A percentile compares a stretch with the other conserved stretches of the same genome.
Evolutionary conservation across 2,888 invertebrate species (phyloP).

Genomic region (Megastigmus dorsalis): DNA sequence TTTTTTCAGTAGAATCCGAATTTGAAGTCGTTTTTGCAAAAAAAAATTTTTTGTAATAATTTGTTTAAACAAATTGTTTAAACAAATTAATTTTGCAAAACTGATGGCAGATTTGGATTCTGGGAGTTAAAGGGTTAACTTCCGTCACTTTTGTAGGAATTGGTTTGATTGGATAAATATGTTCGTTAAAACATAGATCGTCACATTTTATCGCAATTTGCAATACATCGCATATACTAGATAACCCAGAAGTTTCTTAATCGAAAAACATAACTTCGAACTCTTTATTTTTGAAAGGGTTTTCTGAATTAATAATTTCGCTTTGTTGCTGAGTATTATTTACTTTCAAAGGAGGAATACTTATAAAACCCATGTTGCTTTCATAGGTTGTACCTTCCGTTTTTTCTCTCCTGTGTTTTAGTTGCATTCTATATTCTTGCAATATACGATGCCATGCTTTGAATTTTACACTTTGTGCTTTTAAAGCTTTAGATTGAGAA

Average conservation of each 20-base stretch:
- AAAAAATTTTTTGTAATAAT: no score
- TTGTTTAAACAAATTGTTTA: no score
- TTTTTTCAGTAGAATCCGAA: no score
- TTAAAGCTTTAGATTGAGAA: not conserved
- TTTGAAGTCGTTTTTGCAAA: no score
- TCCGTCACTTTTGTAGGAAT: conserved; percentile 3
- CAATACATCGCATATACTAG: conserved; percentile 15
- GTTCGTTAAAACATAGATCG: conserved; percentile 12
- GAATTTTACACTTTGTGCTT: no score
- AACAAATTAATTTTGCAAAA: no score
- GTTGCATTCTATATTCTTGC: no score
- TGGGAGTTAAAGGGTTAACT: conserved; percentile 19
- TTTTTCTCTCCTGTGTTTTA: not conserved
- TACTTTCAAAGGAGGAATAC: not conserved
- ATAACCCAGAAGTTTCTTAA: conserved; percentile 36
- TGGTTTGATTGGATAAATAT: conserved; percentile 17
- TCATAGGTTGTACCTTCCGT: not conserved
- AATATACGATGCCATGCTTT: no score
- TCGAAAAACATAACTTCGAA: conserved; percentile 28
- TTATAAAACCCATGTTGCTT: not conserved
- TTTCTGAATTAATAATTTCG: not conserved
- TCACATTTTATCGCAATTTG: conserved; percentile 32
- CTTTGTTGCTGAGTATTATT: not conserved
- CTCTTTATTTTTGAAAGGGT: not conserved
- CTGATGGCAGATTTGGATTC: no score